Percentiles rank a stretch among this genome's conserved stretches.
Evolutionary conservation across 2,797 vertebrate species (phyloP).

Genomic region (Aplochiton taeniatus): DNA sequence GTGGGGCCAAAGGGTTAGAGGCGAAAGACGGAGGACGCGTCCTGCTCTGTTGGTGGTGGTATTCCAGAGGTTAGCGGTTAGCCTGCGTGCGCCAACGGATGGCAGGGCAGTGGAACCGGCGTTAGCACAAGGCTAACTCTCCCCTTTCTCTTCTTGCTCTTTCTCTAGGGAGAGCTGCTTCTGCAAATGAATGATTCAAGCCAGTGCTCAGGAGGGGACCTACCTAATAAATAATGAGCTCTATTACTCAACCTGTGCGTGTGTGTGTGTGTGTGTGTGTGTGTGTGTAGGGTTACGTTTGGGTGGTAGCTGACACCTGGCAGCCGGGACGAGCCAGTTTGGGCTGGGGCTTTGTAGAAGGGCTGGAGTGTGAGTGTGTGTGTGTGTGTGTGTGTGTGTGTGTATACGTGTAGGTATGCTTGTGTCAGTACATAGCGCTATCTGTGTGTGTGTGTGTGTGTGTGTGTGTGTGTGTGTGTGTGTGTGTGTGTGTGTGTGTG

Average conservation of each 20-base stretch:
- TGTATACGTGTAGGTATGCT: background rate
- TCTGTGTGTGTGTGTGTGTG: constrained; percentile 17
- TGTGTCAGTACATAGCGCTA: constrained; percentile 3
- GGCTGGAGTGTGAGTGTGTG: constrained; percentile 26
- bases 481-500: constrained; percentile 13
- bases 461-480: too few relatives aligned
- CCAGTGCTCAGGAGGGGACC: constrained; percentile 80
- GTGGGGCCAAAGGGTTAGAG: constrained; percentile 34
- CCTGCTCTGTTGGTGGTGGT: constrained; percentile 32
- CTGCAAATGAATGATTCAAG: constrained; percentile 94
- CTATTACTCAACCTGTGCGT: constrained; percentile 85
- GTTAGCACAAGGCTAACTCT: constrained; percentile 56
- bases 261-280: constrained; percentile 32
- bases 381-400: background rate
- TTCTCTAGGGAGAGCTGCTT: constrained; percentile 73
- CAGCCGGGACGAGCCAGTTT: constrained; percentile 37
- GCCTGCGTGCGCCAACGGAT: constrained; percentile 8
- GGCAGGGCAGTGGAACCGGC: constrained; percentile 33
- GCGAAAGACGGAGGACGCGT: background rate
- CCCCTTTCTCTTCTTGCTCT: constrained; percentile 33
- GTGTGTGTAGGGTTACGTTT: constrained; percentile 68
- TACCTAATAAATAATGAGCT: constrained; percentile 91
- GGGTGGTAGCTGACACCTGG: constrained; percentile 69
- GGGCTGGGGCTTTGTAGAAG: constrained; percentile 46
- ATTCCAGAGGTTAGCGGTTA: constrained; percentile 46